Evolutionary conservation across 2,797 vertebrate genomes (phyloP), one percentile per base, ranked within the genome.

Genomic region (Numenius phaeopus): DNA sequence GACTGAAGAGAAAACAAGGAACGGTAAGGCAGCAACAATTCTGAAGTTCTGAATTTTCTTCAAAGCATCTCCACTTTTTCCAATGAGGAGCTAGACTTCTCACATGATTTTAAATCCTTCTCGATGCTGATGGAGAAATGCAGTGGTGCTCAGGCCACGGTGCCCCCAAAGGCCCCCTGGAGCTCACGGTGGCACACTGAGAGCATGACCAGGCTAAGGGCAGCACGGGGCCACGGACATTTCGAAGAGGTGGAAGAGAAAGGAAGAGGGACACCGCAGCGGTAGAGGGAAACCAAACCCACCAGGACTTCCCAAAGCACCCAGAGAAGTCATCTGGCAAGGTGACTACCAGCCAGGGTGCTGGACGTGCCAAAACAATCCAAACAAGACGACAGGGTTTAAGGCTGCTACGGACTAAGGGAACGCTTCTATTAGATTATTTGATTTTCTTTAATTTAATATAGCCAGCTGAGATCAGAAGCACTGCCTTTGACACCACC

Each of bases 371-470:
- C 92, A 73, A 84, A 95, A 87, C 55, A 89, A 90, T 73, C 57
- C 39, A 80, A 94, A 71, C 57, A 82, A 84, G 83, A 86, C 81
- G 94, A 61, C 26, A 67, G 26, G 62, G 49, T 92, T 89, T 83
- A 92, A 82, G 23, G 57, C 62, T 78, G 49, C 57, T 67, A 54
- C 55, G 40, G n/a, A 81, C 61, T 83, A 67, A 88, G 42, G 69
- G 80, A 94, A 86, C 42, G 70, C 37, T 86, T 87, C 29, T 11
- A 83, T 67, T 69, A 83, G 70, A 88, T 95, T 54, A 94, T 90
- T 84, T 82, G 54, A 84, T 91, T 89, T 87, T 65, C 67, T 96
- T 94, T 91, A 90, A 94, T 96, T 95, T 80, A 92, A 96, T 95
- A 89, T 3, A 85, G 87, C 0, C 6, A 87, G 82, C 95, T 76